A percentile compares a stretch with the other conserved stretches of the same genome.
These are phyloP conservation scores for Nephotettix cincticeps DNA, from an alignment of 1,140 invertebrate genomes.

Conservation along the genomic window DNA sequence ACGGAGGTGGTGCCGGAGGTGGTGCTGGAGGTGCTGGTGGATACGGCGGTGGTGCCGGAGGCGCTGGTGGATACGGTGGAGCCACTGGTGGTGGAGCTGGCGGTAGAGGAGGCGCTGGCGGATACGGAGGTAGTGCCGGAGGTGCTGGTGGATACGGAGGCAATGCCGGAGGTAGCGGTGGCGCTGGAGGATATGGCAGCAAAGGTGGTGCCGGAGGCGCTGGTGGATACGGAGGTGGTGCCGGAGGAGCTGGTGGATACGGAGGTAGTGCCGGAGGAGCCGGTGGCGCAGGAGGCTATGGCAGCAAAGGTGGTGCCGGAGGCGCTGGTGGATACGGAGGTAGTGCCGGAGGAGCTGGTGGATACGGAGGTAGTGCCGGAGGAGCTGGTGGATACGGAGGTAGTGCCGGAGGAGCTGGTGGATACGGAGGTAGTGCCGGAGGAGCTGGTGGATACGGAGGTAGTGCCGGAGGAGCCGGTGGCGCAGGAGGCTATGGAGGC, in stretches of 20 bases:
- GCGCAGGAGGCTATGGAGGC: background rate
- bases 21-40: background rate
- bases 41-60: background rate
- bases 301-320: background rate
- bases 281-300: background rate
- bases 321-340: background rate
- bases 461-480: background rate
- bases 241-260: background rate
- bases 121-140: background rate
- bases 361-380: background rate
- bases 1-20: background rate
- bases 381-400: conserved; percentile 3
- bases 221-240: background rate
- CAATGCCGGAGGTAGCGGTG: background rate
- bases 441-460: background rate
- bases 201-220: background rate
- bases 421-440: background rate
- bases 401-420: background rate
- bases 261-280: background rate
- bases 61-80: background rate
- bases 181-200: conserved; percentile 8
- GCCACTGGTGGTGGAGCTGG: background rate
- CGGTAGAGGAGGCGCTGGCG: conserved; percentile 9
- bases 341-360: background rate
- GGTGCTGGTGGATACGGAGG: conserved; percentile 7